Percentiles rank a stretch among this genome's conserved stretches.
phyloP scores from a whole-genome alignment of 2,888 invertebrate species.

The Polydrusus pterygomalis region DNA sequence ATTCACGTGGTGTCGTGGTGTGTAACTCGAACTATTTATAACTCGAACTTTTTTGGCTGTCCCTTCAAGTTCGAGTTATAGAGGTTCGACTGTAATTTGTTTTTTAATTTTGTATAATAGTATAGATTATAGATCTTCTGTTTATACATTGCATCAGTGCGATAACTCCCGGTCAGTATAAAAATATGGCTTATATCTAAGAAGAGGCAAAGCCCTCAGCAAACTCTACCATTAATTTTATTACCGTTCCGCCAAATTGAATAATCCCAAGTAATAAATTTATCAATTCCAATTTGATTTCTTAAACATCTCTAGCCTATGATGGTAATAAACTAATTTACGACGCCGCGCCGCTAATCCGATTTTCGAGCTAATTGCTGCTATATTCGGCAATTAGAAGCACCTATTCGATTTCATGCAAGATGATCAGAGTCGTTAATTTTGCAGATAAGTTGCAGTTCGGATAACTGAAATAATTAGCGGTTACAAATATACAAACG shows the following conservation, averaged over 20 bases:
- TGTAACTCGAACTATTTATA: too few species aligned
- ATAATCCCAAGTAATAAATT: conserved; percentile 11
- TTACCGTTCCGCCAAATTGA: neutral
- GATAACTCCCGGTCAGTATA: too few species aligned
- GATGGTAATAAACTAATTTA: conserved; percentile 26
- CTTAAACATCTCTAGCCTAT: conserved; percentile 13
- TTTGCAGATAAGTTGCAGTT: conserved; percentile 30
- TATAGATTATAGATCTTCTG: too few species aligned
- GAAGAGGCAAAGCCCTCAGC: too few species aligned
- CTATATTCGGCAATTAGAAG: conserved; percentile 36
- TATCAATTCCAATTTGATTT: neutral
- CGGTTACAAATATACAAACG: conserved; percentile 9
- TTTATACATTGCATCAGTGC: too few species aligned
- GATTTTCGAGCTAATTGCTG: conserved; percentile 30
- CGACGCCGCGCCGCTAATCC: conserved; percentile 15
- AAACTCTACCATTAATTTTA: neutral
- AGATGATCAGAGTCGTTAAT: conserved; percentile 37
- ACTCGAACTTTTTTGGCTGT: too few species aligned
- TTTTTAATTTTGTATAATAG: too few species aligned
- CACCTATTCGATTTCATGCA: conserved; percentile 36
- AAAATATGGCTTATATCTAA: too few species aligned
- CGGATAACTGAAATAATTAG: conserved; percentile 31
- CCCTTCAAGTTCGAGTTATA: too few species aligned
- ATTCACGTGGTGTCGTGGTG: too few species aligned
- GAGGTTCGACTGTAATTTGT: too few species aligned